Evolutionary conservation across 2,113 vertebrate species (phyloP).

Genomic region (Corydoras sp.): DNA sequence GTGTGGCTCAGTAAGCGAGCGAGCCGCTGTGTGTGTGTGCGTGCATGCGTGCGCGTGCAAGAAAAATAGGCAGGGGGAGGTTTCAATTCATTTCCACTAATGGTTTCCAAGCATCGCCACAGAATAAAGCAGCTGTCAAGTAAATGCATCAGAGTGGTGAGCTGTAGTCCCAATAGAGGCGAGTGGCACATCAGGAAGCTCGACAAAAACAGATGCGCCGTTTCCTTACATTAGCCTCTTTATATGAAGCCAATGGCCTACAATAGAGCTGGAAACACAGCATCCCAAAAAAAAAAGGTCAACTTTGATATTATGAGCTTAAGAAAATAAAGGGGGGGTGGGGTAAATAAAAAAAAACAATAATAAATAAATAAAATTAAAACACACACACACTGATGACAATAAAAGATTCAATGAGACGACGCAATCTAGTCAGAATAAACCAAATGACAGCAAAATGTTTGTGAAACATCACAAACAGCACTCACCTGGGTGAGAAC

Average conservation of each 20-base stretch:
- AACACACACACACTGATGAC: too few species aligned
- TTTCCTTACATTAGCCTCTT: constrained; percentile 62
- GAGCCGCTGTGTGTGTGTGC: constrained; percentile 4
- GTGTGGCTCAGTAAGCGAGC: constrained; percentile 22
- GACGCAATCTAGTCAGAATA: too few species aligned
- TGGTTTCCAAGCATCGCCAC: constrained; percentile 79
- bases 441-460: too few species aligned
- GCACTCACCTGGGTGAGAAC: too few species aligned
- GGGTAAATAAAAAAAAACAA: too few species aligned
- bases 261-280: constrained; percentile 31
- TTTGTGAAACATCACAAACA: too few species aligned
- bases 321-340: too few species aligned
- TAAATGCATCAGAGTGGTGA: constrained; percentile 65
- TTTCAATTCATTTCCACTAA: constrained; percentile 85
- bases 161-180: constrained; percentile 73
- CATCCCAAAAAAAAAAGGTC: neutral
- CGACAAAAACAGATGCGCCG: constrained; percentile 81
- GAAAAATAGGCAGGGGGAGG: constrained; percentile 48
- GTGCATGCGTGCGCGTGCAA: neutral
- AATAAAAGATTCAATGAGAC: too few species aligned
- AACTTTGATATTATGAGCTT: neutral
- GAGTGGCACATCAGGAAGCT: constrained; percentile 76
- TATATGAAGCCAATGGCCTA: constrained; percentile 74
- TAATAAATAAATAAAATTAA: too few species aligned
- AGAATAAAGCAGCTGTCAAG: constrained; percentile 83